Base-by-base conservation (phyloP, 2,888 invertebrate species). In the Fragum fragum region DNA sequence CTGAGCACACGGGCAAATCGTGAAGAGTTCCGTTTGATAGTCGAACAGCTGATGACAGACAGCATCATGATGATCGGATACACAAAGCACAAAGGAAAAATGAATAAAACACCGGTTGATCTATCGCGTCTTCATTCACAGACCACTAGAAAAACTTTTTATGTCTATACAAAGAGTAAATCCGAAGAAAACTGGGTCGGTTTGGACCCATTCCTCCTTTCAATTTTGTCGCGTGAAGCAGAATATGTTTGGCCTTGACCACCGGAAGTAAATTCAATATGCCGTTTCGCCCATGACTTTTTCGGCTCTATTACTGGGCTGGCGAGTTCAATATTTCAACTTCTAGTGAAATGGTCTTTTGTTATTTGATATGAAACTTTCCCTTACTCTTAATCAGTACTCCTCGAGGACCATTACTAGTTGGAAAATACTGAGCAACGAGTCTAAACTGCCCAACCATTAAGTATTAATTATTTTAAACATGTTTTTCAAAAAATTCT, bases 121-220 rank as follows among this genome's bases (percentile, higher is more conserved):
- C n/a, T 9, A 47, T 9, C n/a, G 5, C 16, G 47, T 47, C 14
- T 47, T 47, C 47, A 5, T 14, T 18, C 47, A 18, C n/a, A n/a
- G 42, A 52, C 55, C 59, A 28, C 59, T 63, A n/a, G n/a, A 52
- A 23, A 83, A 84, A 81, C 75, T 82, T 80, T 78, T 83, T 89
- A 36, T 81, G 84, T 26, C 86, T 73, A 77, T 85, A 85, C 23
- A 86, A 55, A 1, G 87, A 87, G 61, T 88, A 88, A 73, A 86
- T 82, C 53, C 83, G 79, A 36, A 85, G 71, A 73, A 66, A 84
- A 59, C 55, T 70, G 69, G 79, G 76, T 79, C 83, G 72, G 71
- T 66, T 53, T 32, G 68, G 78, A 83, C 83, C 83, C 86, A 86
- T 86, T 81, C 71, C 79, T 83, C 53, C 36, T 29, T n/a, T 52